phyloP scores from a whole-genome alignment of 2,113 vertebrate genomes.

The Mesoclemmys tuberculata region DNA sequence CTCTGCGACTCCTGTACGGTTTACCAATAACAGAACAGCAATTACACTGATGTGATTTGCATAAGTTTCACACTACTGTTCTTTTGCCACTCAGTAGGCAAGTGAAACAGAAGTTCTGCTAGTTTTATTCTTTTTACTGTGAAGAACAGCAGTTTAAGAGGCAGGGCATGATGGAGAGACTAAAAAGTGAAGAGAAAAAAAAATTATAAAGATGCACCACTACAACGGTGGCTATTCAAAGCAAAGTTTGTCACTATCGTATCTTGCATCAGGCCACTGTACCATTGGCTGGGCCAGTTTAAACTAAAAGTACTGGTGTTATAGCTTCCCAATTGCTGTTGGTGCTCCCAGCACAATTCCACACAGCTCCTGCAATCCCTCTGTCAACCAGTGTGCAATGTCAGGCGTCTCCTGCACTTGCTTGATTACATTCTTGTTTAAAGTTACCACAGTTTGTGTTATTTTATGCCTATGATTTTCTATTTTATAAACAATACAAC shows the following conservation, averaged over 20 bases:
- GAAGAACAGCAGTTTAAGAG: not conserved
- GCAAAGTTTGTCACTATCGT: fast-evolving
- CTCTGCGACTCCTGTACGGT: not conserved
- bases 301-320: fast-evolving
- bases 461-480: not conserved
- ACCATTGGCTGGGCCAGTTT: not conserved
- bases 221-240: not conserved
- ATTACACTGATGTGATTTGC: not conserved
- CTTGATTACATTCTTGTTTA: not conserved
- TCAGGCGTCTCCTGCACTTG: not conserved
- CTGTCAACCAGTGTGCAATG: not conserved
- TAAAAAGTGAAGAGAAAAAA: not conserved
- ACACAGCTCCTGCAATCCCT: not conserved
- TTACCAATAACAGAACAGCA: not conserved
- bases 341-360: not conserved
- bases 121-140: not conserved
- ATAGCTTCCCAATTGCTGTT: fast-evolving
- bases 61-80: not conserved
- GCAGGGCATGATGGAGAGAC: not conserved
- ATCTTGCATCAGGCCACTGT: not conserved
- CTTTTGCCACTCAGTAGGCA: not conserved
- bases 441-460: not conserved
- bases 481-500: not conserved
- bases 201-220: not conserved
- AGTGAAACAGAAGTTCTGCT: not conserved